Conservation (phyloP, 2,797 vertebrate species). For the Enteromius unitaeniatus region DNA sequence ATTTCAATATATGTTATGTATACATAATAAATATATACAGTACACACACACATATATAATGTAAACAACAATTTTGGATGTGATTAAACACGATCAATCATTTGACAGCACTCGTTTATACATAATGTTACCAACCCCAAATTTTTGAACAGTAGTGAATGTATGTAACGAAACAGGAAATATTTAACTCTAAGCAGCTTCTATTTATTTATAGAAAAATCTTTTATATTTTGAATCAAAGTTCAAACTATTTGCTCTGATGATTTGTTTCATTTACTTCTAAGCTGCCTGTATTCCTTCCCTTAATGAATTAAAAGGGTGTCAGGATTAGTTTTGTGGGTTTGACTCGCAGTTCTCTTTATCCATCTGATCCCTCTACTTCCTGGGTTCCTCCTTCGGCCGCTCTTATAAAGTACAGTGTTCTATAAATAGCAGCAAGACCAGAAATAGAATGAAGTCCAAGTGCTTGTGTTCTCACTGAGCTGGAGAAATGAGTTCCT, state of each 20-base stretch:
- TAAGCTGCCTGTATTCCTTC: neutral
- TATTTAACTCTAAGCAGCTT: neutral
- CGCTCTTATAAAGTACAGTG: slow-evolving; percentile 21
- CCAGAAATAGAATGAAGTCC: slow-evolving; percentile 28
- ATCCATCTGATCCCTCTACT: slow-evolving; percentile 1
- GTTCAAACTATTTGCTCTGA: neutral
- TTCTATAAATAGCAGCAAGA: slow-evolving; percentile 31
- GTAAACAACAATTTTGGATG: too few species aligned
- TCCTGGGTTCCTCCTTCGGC: neutral
- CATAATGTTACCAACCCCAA: neutral
- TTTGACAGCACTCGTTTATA: too few species aligned
- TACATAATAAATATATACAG: too few species aligned
- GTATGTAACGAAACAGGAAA: neutral
- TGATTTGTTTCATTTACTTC: neutral
- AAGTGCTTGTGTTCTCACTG: neutral
- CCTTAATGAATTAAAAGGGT: neutral
- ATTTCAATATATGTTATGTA: too few species aligned
- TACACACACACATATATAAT: too few species aligned
- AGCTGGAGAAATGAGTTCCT: slow-evolving; percentile 47
- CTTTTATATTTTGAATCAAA: neutral
- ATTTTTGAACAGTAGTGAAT: neutral
- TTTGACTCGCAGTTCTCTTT: slow-evolving; percentile 6
- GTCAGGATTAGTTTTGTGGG: slow-evolving; percentile 1
- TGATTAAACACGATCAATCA: too few species aligned
- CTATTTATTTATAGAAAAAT: neutral